These are phyloP conservation scores for Penaeus japonicus DNA, from an alignment of 1,140 invertebrate species.

Conservation along the genomic window DNA sequence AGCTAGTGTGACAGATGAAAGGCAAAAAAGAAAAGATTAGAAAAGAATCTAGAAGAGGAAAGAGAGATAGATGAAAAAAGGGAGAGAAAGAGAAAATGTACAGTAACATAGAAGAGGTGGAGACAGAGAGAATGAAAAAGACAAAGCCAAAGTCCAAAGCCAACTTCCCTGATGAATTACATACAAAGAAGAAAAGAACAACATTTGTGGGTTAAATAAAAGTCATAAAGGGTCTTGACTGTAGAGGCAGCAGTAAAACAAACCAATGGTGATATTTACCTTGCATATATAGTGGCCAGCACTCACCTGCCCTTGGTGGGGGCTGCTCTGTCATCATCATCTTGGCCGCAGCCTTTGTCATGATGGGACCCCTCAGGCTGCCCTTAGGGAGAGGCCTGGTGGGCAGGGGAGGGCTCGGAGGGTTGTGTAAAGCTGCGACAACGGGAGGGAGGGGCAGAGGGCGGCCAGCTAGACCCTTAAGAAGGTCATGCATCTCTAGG, in stretches of 20 bases:
- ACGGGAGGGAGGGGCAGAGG: slow-evolving; percentile 54
- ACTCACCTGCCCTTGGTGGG: slow-evolving; percentile 35
- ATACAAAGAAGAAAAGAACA: too few species aligned
- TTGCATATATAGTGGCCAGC: slow-evolving; percentile 11
- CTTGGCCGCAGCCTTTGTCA: slow-evolving; percentile 58
- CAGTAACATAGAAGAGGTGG: too few species aligned
- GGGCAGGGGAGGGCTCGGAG: slow-evolving; percentile 47
- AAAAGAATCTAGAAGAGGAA: too few species aligned
- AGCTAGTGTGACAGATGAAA: too few species aligned
- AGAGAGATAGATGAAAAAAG: too few species aligned
- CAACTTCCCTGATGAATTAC: too few species aligned
- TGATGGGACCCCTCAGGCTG: slow-evolving; percentile 46
- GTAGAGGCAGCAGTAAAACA: not conserved
- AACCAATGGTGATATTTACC: not conserved
- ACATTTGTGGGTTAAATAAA: too few species aligned
- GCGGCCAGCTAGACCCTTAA: slow-evolving; percentile 56
- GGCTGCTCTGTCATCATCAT: slow-evolving; percentile 53
- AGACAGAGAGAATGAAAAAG: too few species aligned
- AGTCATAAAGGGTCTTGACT: too few species aligned
- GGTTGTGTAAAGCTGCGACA: slow-evolving; percentile 56
- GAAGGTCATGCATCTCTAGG: slow-evolving; percentile 54
- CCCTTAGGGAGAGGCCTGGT: slow-evolving; percentile 37
- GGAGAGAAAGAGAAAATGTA: too few species aligned
- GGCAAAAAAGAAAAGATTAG: too few species aligned
- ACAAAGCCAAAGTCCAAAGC: too few species aligned